Percentiles rank a stretch among this genome's conserved stretches.
phyloP scores from a whole-genome alignment of 2,888 invertebrate genomes.

The Brachylomia viminalis region DNA sequence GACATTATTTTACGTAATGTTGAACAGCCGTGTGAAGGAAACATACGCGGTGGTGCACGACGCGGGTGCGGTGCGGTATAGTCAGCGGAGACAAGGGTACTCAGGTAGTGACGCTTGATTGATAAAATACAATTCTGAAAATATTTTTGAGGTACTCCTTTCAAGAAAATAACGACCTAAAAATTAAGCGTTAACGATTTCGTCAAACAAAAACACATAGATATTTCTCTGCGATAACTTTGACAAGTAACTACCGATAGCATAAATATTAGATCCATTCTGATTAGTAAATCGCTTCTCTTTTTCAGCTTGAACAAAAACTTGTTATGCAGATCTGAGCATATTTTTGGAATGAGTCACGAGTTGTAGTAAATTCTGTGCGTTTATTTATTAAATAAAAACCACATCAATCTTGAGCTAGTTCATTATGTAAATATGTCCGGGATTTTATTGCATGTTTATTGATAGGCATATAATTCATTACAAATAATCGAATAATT shows the following conservation, averaged over 20 bases:
- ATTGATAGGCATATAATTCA: conserved; percentile 51
- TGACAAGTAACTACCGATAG: not conserved
- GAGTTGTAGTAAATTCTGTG: conserved; percentile 3
- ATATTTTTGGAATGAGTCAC: conserved; percentile 35
- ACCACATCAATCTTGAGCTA: conserved; percentile 29
- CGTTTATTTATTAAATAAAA: conserved; percentile 42
- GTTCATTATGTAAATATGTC: conserved; percentile 54
- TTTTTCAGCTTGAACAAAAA: conserved; percentile 21
- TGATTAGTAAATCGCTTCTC: conserved; percentile 1
- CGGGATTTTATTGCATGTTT: conserved; percentile 35
- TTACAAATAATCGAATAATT: conserved; percentile 47
- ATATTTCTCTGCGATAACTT: not conserved
- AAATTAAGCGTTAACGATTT: not conserved
- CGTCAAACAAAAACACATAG: not conserved
- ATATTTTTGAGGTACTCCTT: not conserved
- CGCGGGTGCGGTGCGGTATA: not conserved
- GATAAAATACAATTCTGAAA: not conserved
- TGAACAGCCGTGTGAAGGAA: conserved; percentile 18
- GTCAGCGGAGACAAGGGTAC: not conserved
- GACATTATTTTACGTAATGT: conserved; percentile 50
- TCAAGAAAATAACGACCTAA: not conserved
- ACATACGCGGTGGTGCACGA: conserved; percentile 6
- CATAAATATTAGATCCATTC: conserved; percentile 24
- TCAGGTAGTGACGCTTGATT: not conserved
- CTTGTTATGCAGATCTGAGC: conserved; percentile 24